Evolutionary conservation across 2,113 vertebrate species (phyloP).

Genomic region (Ptilorrhoa leucosticta): DNA sequence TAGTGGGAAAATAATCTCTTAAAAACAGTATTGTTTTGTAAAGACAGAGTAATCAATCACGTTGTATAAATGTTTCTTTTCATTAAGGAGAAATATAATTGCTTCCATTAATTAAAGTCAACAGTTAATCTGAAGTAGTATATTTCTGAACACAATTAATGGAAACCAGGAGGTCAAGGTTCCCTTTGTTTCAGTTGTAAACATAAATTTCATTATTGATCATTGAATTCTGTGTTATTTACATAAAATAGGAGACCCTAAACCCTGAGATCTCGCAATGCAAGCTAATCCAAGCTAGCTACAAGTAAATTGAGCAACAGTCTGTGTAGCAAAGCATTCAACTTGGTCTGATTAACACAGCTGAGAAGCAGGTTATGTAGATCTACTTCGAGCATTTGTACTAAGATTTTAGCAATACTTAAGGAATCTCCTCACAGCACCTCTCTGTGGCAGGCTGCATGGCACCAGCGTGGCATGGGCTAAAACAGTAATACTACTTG

Average conservation of each 20-base stretch:
- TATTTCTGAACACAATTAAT: not conserved
- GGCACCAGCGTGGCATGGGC: not conserved
- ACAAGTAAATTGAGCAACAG: rapidly evolving
- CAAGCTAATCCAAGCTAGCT: not conserved
- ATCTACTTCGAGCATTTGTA: not conserved
- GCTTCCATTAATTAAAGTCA: not conserved
- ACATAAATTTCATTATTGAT: not conserved
- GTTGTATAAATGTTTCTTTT: not conserved
- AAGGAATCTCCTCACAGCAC: not conserved
- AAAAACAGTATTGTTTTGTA: not conserved
- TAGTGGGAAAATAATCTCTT: not conserved
- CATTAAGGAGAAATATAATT: not conserved
- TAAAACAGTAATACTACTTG: not conserved
- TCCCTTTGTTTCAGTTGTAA: not conserved
- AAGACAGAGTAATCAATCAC: not conserved
- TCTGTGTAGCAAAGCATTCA: not conserved
- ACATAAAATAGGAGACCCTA: not conserved
- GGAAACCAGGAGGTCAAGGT: not conserved
- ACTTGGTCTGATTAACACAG: not conserved
- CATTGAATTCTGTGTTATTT: not conserved
- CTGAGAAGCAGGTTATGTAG: not conserved
- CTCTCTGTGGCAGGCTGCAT: not conserved
- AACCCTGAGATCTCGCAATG: not conserved
- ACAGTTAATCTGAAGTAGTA: not conserved
- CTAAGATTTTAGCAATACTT: not conserved